These are phyloP conservation scores for Chaenocephalus aceratus DNA, from an alignment of 2,113 vertebrate genomes.

Conservation along the genomic window DNA sequence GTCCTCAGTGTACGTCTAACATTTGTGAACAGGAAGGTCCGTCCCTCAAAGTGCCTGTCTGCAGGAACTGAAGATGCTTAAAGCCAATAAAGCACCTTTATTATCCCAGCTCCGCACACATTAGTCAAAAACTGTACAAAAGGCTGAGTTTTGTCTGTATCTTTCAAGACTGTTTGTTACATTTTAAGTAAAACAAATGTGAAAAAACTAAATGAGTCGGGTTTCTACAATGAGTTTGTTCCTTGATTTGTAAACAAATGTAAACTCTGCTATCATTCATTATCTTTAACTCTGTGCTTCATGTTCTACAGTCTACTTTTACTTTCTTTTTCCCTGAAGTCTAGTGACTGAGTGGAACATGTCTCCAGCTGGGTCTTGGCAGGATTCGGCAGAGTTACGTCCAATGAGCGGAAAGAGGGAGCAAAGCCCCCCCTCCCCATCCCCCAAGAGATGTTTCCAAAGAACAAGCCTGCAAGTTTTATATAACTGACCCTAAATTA, in stretches of 20 bases:
- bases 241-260: constrained; percentile 1
- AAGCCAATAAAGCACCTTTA: not conserved
- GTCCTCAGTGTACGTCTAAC: no score
- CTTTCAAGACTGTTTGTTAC: not conserved
- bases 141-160: not conserved
- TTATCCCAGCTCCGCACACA: not conserved
- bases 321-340: constrained; percentile 64
- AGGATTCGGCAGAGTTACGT: not conserved
- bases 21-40: no score
- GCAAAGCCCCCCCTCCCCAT: not conserved
- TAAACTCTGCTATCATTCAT: not conserved
- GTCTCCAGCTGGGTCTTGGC: constrained; percentile 54
- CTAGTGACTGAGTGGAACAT: constrained; percentile 35
- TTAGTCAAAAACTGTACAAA: not conserved
- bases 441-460: constrained; percentile 33
- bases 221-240: not conserved
- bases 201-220: not conserved
- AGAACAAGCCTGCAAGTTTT: constrained; percentile 35
- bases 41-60: no score
- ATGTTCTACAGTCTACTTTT: constrained; percentile 20
- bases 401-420: constrained; percentile 41
- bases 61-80: not conserved
- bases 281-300: not conserved
- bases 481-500: not conserved
- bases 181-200: not conserved